phyloP scores from a whole-genome alignment of 2,113 vertebrate species.

The Indicator indicator region DNA sequence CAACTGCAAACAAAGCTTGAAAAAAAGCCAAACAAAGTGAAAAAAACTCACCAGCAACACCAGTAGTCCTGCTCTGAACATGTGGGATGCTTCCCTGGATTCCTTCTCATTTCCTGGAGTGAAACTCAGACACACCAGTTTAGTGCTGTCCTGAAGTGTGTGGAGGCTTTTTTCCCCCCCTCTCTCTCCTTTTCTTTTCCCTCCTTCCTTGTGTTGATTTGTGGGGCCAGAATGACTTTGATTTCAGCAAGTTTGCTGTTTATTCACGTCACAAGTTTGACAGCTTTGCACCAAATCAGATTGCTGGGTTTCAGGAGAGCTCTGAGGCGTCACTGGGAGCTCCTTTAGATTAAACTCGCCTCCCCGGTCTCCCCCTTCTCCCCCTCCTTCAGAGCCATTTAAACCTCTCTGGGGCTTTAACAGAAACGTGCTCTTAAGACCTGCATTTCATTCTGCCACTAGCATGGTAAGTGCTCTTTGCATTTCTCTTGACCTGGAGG shows the following conservation, averaged over 20 bases:
- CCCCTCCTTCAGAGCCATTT: conserved; percentile 71
- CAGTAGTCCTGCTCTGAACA: not conserved
- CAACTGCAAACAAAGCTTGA: not conserved
- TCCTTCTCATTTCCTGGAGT: conserved; percentile 22
- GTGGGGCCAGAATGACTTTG: conserved; percentile 43
- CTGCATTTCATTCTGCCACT: conserved; percentile 64
- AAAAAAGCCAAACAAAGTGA: not conserved
- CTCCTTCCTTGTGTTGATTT: conserved; percentile 57
- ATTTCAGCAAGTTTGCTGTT: conserved; percentile 60
- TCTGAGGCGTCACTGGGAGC: conserved; percentile 69
- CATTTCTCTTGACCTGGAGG: conserved; percentile 28
- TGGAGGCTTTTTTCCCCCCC: not conserved
- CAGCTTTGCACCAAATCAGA: conserved; percentile 81
- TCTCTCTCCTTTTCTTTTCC: conserved; percentile 31
- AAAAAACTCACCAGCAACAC: not conserved
- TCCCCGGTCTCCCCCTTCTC: conserved; percentile 67
- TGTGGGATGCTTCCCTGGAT: conserved; percentile 31
- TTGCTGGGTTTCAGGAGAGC: conserved; percentile 66
- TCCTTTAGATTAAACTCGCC: conserved; percentile 80
- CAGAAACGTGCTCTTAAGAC: conserved; percentile 64
- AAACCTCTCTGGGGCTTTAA: conserved; percentile 77
- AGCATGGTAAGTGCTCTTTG: conserved; percentile 82
- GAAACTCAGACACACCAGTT: not conserved
- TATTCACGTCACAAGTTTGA: conserved; percentile 79
- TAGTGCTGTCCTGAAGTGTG: conserved; percentile 1